Percentiles rank a stretch among this genome's conserved stretches.
These are phyloP conservation scores for Ibycter americanus DNA, from an alignment of 2,797 vertebrate genomes.

Conservation along the genomic window DNA sequence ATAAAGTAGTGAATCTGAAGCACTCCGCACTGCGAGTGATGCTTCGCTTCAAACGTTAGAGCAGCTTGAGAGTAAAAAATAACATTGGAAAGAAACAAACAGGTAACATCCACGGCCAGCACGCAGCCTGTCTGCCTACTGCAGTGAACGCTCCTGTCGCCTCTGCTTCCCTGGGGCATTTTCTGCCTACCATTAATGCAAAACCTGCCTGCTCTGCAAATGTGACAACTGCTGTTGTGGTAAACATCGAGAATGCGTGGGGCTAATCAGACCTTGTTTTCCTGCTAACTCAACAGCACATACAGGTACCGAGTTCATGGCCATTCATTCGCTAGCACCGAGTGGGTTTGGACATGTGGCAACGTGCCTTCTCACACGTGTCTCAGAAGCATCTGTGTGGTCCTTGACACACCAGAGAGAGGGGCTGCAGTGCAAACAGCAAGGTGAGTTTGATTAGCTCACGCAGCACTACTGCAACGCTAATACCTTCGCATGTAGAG, in stretches of 20 bases:
- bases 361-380: background rate
- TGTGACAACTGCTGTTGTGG: background rate
- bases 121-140: background rate
- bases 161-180: background rate
- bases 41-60: background rate
- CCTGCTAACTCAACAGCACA: background rate
- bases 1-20: background rate
- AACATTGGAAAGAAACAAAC: background rate
- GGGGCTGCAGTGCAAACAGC: background rate
- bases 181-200: background rate
- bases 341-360: background rate
- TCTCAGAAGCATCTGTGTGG: background rate
- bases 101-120: background rate
- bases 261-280: background rate
- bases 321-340: background rate
- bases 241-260: background rate
- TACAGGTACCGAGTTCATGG: background rate
- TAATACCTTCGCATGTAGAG: background rate
- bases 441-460: background rate
- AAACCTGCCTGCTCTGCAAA: background rate
- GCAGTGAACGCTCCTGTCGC: background rate
- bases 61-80: background rate
- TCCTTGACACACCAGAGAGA: background rate
- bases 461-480: background rate
- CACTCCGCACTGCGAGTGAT: accelerated